Conservation (phyloP, 2,113 vertebrate genomes). For the Lycaon pictus region DNA sequence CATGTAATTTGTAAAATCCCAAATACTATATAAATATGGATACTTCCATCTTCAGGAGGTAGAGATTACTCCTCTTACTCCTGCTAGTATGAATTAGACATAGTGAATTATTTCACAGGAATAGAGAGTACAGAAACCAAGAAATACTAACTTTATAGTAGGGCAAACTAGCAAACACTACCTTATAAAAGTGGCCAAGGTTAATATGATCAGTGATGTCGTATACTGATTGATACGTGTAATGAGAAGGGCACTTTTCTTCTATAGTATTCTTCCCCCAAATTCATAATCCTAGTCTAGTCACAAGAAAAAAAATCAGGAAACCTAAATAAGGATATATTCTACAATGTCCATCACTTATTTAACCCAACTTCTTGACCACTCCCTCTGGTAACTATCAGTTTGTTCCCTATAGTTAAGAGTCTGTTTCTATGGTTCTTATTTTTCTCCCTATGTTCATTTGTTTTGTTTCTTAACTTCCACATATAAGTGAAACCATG, state of each 20-base stretch:
- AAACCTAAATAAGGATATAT: neutral
- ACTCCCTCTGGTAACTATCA: no score
- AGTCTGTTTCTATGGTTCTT: no score
- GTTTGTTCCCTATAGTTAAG: no score
- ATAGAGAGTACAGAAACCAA: neutral
- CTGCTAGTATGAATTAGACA: neutral
- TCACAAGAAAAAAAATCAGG: neutral
- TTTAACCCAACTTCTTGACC: no score
- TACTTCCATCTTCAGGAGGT: neutral
- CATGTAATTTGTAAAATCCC: neutral
- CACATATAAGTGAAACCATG: no score
- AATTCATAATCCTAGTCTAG: conserved; percentile 17
- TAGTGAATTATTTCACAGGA: neutral
- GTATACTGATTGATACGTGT: neutral
- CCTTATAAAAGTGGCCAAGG: neutral
- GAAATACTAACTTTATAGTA: neutral
- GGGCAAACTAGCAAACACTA: neutral
- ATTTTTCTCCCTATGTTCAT: no score
- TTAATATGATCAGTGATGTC: neutral
- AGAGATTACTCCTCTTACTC: neutral
- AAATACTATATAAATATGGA: neutral
- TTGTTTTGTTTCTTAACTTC: no score
- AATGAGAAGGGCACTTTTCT: neutral
- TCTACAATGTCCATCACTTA: neutral
- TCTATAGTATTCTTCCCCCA: neutral